Evolutionary conservation across 2,888 invertebrate genomes (phyloP), one percentile per base, ranked within the genome.

Genomic region (Bhutanitis thaidina): DNA sequence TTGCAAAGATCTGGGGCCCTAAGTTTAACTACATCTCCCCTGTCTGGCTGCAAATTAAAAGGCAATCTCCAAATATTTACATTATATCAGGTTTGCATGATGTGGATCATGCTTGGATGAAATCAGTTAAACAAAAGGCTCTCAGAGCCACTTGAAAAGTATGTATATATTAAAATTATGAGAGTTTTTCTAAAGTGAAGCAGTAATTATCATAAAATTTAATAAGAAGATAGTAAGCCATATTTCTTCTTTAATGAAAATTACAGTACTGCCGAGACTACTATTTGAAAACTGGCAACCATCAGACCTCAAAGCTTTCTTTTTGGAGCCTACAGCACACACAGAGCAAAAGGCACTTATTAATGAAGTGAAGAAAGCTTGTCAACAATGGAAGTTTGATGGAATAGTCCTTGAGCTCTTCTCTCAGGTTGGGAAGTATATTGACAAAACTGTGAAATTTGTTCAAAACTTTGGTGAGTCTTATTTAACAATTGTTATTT

Each of bases 21-120:
- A 98, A 98, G 80, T 96, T 98, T 65, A 94, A 95, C 44, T 94
- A 95, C 67, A 92, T 98, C 16, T 96, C 98, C 0, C 98, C 98
- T 0, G 98, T 98, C 0, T 99, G 98, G 98, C 91, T 98, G 27
- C 97, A 98, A 84, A 85, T 98, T 10, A 91, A 92, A 53, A 87
- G 93, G 34, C 92, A 92, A 52, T 91, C 90, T 12, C 80, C 87
- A 1, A 90, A 91, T 50, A 91, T 90, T 14, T 95, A 94, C 71
- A 91, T 92, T 43, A 78, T 96, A 44, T 91, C 91, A 0, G 94
- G 95, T 0, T 88, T 92, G 0, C 96, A 97, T 79, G 97, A 98
- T 85, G 92, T 97, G 43, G 96, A 97, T 71, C 92, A 92, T 65
- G 92, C 93, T 14, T 97, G 97, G 97, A 90, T 97, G 69, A 91